Evolutionary conservation across 2,797 vertebrate species (phyloP).

Genomic region (Parambassis ranga): DNA sequence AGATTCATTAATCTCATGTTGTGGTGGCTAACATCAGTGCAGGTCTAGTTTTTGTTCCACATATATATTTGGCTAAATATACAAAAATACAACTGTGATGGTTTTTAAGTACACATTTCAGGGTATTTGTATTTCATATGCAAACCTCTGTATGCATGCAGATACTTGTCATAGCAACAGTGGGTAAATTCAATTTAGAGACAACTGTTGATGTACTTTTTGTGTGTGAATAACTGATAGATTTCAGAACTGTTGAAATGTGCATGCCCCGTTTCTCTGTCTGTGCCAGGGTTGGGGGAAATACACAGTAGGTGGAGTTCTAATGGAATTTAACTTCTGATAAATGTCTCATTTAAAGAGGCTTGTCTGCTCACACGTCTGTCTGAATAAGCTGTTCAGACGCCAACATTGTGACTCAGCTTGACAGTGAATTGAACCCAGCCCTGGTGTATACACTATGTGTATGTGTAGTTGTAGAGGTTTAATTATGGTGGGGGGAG

Average conservation of each 20-base stretch:
- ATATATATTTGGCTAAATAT: no score
- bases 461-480: slow-evolving; percentile 64
- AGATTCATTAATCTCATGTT: no score
- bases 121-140: no score
- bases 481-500: slow-evolving; percentile 52
- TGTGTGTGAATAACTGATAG: slow-evolving; percentile 6
- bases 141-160: neutral
- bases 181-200: neutral
- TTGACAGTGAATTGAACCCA: slow-evolving; percentile 61
- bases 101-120: no score
- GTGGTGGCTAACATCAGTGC: no score
- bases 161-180: no score
- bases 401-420: neutral
- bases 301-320: slow-evolving; percentile 29
- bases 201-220: neutral
- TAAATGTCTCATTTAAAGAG: neutral
- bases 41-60: no score
- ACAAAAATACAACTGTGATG: no score
- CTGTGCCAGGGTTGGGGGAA: slow-evolving; percentile 57
- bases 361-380: neutral
- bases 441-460: slow-evolving; percentile 46
- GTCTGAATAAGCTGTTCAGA: neutral
- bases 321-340: neutral
- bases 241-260: slow-evolving; percentile 34
- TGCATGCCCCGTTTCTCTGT: slow-evolving; percentile 68